Percentiles rank a stretch among this genome's conserved stretches.
phyloP scores from a whole-genome alignment of 2,113 vertebrate genomes.

The Bagarius yarrelli region DNA sequence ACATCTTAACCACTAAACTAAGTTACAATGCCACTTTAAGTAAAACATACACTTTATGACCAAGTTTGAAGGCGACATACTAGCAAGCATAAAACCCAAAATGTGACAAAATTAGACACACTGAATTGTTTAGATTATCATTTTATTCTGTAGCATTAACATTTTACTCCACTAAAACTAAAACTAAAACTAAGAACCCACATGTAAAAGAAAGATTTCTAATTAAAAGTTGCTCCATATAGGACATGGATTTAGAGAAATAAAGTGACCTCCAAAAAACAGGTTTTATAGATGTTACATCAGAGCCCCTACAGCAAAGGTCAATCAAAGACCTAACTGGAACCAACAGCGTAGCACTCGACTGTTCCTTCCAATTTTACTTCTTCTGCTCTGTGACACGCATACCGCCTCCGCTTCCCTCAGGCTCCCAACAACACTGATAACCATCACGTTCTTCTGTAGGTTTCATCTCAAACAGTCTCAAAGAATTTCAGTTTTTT shows the following conservation, averaged over 20 bases:
- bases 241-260: not conserved
- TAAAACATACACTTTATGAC: too few relatives aligned
- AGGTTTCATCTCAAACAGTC: conserved; percentile 6
- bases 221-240: not conserved
- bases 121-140: too few relatives aligned
- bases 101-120: too few relatives aligned
- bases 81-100: too few relatives aligned
- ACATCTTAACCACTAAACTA: too few relatives aligned
- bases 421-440: conserved; percentile 26
- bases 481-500: not conserved
- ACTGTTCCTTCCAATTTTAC: conserved; percentile 32
- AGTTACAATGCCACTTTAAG: too few relatives aligned
- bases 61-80: too few relatives aligned
- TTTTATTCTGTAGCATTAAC: too few relatives aligned
- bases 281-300: conserved; percentile 32
- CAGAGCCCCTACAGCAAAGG: conserved; percentile 32
- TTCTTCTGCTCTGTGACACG: conserved; percentile 25
- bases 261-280: conserved; percentile 20
- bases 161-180: too few relatives aligned
- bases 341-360: conserved; percentile 33
- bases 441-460: conserved; percentile 13
- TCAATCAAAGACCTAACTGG: conserved; percentile 26
- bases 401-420: conserved; percentile 20
- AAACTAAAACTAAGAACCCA: not conserved
- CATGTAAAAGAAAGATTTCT: not conserved